Evolutionary conservation across 2,113 vertebrate species (phyloP), one percentile per base, ranked within the genome.

Genomic region (Reinhardtius hippoglossoides): DNA sequence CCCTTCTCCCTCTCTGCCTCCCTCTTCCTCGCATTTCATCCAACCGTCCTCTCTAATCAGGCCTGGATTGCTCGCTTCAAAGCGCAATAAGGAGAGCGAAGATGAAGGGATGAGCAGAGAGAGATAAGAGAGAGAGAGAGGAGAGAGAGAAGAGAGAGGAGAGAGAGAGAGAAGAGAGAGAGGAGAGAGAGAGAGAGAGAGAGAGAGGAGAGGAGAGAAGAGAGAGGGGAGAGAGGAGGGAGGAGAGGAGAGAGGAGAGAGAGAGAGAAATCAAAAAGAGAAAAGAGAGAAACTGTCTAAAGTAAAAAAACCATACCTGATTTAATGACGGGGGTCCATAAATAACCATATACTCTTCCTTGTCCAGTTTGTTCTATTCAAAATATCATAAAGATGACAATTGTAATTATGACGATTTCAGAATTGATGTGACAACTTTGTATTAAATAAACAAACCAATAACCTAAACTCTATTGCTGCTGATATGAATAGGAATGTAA

Each of bases 21-120:
- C 62, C 58, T 80, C 67, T 66, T 56, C 63, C 48, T 76, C 78
- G 20, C 54, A 16, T 64, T 74, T 82, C 74, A 58, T 71, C 78
- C 15, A 62, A 70, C 70, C 14, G 3, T 82, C 82, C 63, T 80
- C 80, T 84, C 63, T 80, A 89, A 88, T 89, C 83, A 81, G 80
- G 62, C 74, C 40, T 35, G 71, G 73, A 60, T 85, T 74, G 56
- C 27, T 71, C 59, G 79, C 62, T 71, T 86, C 82, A 61, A n/a
- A n/a, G n/a, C n/a, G n/a, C n/a, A n/a, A 78, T 71, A 74, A 75
- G 74, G 69, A 77, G 55, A 9, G 37, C 58, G 14, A 55, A 81
- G n/a, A n/a, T n/a, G n/a, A n/a, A n/a, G n/a, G n/a, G n/a, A n/a
- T n/a, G n/a, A n/a, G n/a, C n/a, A n/a, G n/a, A n/a, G 48, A 60